Evolutionary conservation across 2,113 vertebrate genomes (phyloP).

Genomic region (Cyanoliseus patagonus): DNA sequence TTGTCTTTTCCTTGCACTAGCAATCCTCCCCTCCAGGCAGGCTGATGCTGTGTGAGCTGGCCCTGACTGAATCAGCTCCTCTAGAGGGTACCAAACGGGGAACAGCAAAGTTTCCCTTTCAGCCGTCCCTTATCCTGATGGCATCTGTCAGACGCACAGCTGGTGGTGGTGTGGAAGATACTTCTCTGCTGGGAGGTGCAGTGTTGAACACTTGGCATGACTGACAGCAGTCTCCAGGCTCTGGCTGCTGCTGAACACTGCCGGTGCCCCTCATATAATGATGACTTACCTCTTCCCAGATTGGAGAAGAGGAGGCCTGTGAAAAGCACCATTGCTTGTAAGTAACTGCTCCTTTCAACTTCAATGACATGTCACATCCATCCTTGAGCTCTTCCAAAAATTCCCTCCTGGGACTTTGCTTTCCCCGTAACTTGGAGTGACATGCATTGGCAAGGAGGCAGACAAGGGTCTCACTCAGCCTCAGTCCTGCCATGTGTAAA

Average conservation of each 20-base stretch:
- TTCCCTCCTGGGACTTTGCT: slow-evolving; percentile 52
- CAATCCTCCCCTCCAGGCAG: neutral
- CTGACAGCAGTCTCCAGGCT: neutral
- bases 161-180: neutral
- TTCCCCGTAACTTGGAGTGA: slow-evolving; percentile 56
- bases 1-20: neutral
- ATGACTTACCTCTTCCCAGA: slow-evolving; percentile 7
- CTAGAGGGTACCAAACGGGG: neutral
- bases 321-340: slow-evolving; percentile 60
- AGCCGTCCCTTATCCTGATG: neutral
- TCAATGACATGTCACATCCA: slow-evolving; percentile 70
- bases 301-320: slow-evolving; percentile 42
- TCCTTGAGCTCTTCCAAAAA: slow-evolving; percentile 69
- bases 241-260: neutral
- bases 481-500: slow-evolving; percentile 18
- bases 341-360: slow-evolving; percentile 74
- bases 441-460: neutral
- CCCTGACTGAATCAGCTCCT: neutral
- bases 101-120: neutral
- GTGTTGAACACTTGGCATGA: neutral
- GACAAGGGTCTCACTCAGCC: neutral
- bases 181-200: neutral
- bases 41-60: neutral
- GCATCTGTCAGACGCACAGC: accelerated
- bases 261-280: neutral